phyloP scores from a whole-genome alignment of 2,888 invertebrate genomes.

The Eilema depressum region DNA sequence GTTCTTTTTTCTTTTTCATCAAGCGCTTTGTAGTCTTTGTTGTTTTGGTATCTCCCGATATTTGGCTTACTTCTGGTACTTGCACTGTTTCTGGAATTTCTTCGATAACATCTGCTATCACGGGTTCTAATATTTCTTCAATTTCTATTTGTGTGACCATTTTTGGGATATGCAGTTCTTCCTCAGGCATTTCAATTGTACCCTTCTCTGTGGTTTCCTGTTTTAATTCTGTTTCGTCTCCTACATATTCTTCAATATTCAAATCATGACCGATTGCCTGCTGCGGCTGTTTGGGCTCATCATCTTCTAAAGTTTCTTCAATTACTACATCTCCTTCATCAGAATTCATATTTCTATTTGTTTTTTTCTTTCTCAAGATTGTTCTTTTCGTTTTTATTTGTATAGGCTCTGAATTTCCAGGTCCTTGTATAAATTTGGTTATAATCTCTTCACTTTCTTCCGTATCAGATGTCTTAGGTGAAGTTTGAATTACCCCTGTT shows the following conservation, averaged over 20 bases:
- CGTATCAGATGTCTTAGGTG: constrained; percentile 76
- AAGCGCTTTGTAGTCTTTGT: too few relatives aligned
- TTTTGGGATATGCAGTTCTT: constrained; percentile 68
- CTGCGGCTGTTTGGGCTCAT: constrained; percentile 51
- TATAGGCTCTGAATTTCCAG: constrained; percentile 83
- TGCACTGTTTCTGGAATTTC: too few relatives aligned
- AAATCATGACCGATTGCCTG: constrained; percentile 60
- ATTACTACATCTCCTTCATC: constrained; percentile 83
- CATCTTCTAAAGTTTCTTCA: constrained; percentile 81
- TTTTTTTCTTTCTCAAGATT: constrained; percentile 80
- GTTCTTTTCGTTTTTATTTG: constrained; percentile 87
- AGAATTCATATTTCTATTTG: constrained; percentile 42
- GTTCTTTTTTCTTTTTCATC: background rate
- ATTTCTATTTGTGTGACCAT: constrained; percentile 65
- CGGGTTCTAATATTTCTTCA: constrained; percentile 70
- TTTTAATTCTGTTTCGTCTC: constrained; percentile 55
- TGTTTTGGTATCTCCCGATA: too few relatives aligned
- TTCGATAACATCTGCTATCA: too few relatives aligned
- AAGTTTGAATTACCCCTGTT: constrained; percentile 47
- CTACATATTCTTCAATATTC: constrained; percentile 77
- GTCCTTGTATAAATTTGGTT: constrained; percentile 85
- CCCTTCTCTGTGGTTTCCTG: constrained; percentile 64
- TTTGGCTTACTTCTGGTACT: too few relatives aligned
- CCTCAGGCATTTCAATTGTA: constrained; percentile 74
- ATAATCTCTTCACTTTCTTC: constrained; percentile 88